phyloP scores from a whole-genome alignment of 2,888 invertebrate genomes.

The Biston stratarius region DNA sequence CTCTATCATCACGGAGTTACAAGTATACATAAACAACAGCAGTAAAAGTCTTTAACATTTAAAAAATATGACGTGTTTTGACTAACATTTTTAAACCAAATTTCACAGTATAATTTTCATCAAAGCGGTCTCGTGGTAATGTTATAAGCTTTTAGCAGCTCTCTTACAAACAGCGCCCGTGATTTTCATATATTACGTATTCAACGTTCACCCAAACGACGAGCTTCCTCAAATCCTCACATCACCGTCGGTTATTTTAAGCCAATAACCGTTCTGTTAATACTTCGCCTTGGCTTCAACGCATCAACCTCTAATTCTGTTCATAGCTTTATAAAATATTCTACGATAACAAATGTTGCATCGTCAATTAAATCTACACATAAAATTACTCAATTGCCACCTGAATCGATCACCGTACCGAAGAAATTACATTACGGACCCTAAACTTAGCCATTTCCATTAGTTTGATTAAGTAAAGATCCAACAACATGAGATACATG shows the following conservation, averaged over 20 bases:
- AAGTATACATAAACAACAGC: constrained; percentile 4
- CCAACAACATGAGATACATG: constrained; percentile 66
- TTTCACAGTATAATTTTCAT: constrained; percentile 19
- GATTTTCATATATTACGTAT: constrained; percentile 40
- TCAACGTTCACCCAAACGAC: constrained; percentile 32
- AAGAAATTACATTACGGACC: constrained; percentile 60
- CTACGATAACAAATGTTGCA: constrained; percentile 29
- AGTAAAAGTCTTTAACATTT: constrained; percentile 9
- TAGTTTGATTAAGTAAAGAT: constrained; percentile 79
- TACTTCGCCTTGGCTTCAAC: constrained; percentile 33
- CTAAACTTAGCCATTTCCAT: constrained; percentile 72
- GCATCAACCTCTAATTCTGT: constrained; percentile 37
- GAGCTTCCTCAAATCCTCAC: constrained; percentile 38
- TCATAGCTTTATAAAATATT: constrained; percentile 40
- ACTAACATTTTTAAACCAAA: not conserved
- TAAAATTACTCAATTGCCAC: constrained; percentile 39
- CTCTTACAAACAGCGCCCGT: constrained; percentile 32
- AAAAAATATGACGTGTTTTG: constrained; percentile 7
- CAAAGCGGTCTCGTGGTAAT: constrained; percentile 12
- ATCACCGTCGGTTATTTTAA: constrained; percentile 36
- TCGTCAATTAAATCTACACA: constrained; percentile 34
- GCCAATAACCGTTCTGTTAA: constrained; percentile 39
- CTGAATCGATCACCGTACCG: constrained; percentile 50
- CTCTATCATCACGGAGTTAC: constrained; percentile 19
- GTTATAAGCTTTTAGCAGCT: constrained; percentile 19